Conservation (phyloP, 1,140 invertebrate genomes). For the Phymastichus coffea region DNA sequence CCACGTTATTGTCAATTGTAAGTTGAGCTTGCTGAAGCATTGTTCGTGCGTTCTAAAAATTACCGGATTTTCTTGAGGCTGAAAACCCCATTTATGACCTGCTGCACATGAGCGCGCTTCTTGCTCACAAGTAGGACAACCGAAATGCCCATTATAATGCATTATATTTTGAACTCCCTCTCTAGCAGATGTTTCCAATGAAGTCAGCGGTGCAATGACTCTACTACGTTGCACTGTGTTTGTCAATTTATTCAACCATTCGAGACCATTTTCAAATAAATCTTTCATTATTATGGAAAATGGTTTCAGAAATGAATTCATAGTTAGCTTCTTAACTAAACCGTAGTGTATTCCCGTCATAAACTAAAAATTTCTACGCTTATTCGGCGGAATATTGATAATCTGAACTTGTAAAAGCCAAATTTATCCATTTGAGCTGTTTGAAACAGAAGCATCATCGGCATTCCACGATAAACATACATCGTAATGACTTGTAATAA, state of each 20-base stretch:
- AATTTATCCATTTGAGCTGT: slow-evolving; percentile 17
- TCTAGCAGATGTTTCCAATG: slow-evolving; percentile 5
- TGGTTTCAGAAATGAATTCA: no score
- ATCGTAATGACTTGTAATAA: background rate
- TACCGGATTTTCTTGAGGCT: background rate
- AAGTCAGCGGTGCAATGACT: slow-evolving; percentile 2
- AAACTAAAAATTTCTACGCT: slow-evolving; percentile 7
- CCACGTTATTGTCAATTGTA: background rate
- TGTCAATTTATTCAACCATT: background rate
- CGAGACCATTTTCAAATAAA: slow-evolving; percentile 4
- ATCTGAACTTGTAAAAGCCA: no score
- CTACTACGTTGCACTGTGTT: background rate
- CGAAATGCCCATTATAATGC: slow-evolving; percentile 12
- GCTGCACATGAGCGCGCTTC: no score
- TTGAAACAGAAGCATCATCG: slow-evolving; percentile 7
- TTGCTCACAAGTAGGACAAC: slow-evolving; percentile 5
- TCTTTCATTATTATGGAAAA: slow-evolving; percentile 9
- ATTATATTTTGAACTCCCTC: slow-evolving; percentile 1
- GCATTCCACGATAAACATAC: slow-evolving; percentile 20
- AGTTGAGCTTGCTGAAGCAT: background rate
- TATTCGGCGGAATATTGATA: slow-evolving; percentile 3
- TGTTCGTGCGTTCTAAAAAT: background rate
- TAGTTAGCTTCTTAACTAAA: slow-evolving; percentile 6
- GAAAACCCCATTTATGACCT: slow-evolving; percentile 3
- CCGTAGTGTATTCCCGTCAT: slow-evolving; percentile 8